Base-by-base conservation (phyloP, 2,113 vertebrate genomes). In the Leucoraja erinaceus region DNA sequence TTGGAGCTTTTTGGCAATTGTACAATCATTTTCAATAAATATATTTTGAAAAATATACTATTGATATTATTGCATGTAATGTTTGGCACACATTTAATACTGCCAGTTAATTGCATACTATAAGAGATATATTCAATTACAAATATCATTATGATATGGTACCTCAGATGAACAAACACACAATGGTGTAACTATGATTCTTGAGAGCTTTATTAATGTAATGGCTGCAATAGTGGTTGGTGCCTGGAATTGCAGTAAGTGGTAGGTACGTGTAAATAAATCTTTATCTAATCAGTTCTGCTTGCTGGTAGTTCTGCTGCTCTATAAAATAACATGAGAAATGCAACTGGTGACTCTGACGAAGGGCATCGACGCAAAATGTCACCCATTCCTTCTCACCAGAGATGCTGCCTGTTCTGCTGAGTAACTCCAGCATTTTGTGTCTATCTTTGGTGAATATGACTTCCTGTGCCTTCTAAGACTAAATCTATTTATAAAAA, bases 291-390 rank as follows among this genome's bases (percentile, higher is more conserved):
- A 63, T 86, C 28, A 16, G 12, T 88, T 66, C 10, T 61, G 63
- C 54, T 59, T 61, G 81, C 54, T 84, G 54, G 61, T 59, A n/a
- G 25, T 59, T 86, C 81, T 56, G 28, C 81, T 86, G 81, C 11
- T 86, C 56, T 56, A 86, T 25, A n/a, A 86, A 84, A 86, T 86
- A 86, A 88, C 83, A 88, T 25, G 10, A 84, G 25, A 54, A 28
- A 56, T 9, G 2, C n/a, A 88, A n/a, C 38, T 47, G 38, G 38
- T 47, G 38, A 47, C 1, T 47, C 38, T 47, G 38, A 47, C 0
- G 38, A 47, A 47, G 38, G 38, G 38, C 3, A 0, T 47, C 38
- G 38, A 47, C 38, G 1, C 38, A 47, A 47, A 47, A 47, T 3
- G 38, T 47, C 38, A 47, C 38, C 38, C 38, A 47, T 47, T 47